Base-by-base conservation (phyloP, 2,888 invertebrate species). In the Cloeon dipterum region DNA sequence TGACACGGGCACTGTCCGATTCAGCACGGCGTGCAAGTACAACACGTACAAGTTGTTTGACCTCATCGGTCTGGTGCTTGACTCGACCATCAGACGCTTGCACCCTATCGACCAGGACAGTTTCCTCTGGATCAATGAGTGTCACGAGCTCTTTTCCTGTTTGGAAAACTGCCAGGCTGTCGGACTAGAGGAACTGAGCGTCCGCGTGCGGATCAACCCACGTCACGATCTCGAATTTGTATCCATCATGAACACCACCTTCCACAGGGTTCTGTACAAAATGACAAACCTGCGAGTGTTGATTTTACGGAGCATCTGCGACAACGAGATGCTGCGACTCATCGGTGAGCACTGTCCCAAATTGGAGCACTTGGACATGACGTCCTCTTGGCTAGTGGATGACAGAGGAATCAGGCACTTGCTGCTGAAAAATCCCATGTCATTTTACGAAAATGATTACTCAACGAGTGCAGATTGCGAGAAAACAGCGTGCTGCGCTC, bases 381-480 rank as follows among this genome's bases (percentile, higher is more conserved):
- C 47, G 4, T 46, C 46, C 14, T 49, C 49, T 2, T 51, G 51
- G 51, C 42, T 46, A 32, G 49, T 51, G 1, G 48, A 50, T 35
- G 51, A 51, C 35, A 39, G 41, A 13, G 51, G 51, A 20, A 46
- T 50, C 21, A 44, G 43, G 40, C 42, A 47, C 38, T 40, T 49
- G 17, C 40, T 47, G 13, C 40, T 48, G 11, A 45, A 44, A 41
- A 26, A 38, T 29, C 26, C 35, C 14, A 29, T 21, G 18, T 33
- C 39, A 11, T 35, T 25, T 14, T 29, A n/a, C 16, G 29, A 29
- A n/a, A 16, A 29, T 14, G 35, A 34, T n/a, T 19, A 20, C 10
- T 34, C 35, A 19, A 34, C 35, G 21, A 39, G 20, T 35, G 36
- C 18, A n/a, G 18, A 8, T 26, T 23, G 34, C 25, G 19, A 26